These are phyloP conservation scores for Drosophila sordidula DNA, from an alignment of 2,888 invertebrate species.

Conservation along the genomic window DNA sequence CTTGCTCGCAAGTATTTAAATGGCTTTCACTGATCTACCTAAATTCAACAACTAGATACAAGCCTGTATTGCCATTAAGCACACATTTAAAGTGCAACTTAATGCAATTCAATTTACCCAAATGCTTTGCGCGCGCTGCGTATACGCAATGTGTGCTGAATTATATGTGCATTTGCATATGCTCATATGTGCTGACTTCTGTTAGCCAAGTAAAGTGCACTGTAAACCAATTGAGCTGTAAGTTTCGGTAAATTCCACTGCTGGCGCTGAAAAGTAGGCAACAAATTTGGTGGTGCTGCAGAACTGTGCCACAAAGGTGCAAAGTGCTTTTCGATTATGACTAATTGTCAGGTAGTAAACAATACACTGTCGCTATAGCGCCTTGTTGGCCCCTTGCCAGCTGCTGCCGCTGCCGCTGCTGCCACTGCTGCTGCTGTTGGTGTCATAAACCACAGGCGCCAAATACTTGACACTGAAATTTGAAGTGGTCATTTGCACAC, in stretches of 20 bases:
- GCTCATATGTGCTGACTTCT: neutral
- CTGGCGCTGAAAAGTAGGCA: constrained; percentile 55
- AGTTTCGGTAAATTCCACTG: constrained; percentile 14
- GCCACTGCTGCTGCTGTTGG: constrained; percentile 33
- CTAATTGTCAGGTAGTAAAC: constrained; percentile 58
- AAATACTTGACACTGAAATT: constrained; percentile 72
- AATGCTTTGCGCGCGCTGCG: constrained; percentile 23
- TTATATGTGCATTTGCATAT: constrained; percentile 4
- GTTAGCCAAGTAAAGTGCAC: constrained; percentile 5
- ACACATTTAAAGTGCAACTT: constrained; percentile 24
- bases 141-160: constrained; percentile 35
- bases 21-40: constrained; percentile 1
- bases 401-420: constrained; percentile 38
- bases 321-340: constrained; percentile 68
- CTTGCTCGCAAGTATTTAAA: too few species aligned
- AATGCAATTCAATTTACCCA: constrained; percentile 26
- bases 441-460: constrained; percentile 61
- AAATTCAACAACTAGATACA: neutral
- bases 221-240: constrained; percentile 12
- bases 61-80: constrained; percentile 2
- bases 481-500: constrained; percentile 69
- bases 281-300: constrained; percentile 24
- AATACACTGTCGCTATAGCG: constrained; percentile 11
- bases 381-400: constrained; percentile 50
- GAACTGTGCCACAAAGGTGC: constrained; percentile 17